Evolutionary conservation across 1,140 invertebrate genomes (phyloP).

Genomic region (Ganaspis sp.): DNA sequence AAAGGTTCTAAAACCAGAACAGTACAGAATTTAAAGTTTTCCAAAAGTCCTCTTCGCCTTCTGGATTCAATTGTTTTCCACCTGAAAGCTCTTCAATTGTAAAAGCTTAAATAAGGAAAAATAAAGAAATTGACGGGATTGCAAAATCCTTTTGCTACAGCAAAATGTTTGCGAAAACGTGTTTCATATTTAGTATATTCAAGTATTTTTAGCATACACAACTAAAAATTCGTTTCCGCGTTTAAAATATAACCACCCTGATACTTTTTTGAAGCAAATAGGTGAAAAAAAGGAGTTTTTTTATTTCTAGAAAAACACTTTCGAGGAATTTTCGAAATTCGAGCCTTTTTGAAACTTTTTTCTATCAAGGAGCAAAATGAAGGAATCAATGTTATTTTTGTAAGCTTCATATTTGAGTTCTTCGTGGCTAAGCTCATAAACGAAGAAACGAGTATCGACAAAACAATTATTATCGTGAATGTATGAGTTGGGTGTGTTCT

Average conservation of each 20-base stretch:
- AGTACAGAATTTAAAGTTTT: neutral
- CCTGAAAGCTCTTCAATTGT: neutral
- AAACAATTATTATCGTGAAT: constrained; percentile 55
- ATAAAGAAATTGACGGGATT: neutral
- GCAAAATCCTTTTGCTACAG: neutral
- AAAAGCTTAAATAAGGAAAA: neutral
- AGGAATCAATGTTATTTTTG: neutral
- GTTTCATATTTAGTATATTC: too few species aligned
- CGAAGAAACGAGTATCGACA: constrained; percentile 47
- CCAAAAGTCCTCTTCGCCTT: neutral
- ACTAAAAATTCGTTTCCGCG: neutral
- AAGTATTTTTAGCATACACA: too few species aligned
- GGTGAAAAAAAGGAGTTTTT: neutral
- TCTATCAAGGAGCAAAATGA: too few species aligned
- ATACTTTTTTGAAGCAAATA: too few species aligned
- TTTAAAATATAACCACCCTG: neutral
- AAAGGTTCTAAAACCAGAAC: neutral
- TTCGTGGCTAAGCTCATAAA: constrained; percentile 39
- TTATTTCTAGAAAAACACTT: neutral
- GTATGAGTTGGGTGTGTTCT: constrained; percentile 32
- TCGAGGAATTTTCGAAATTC: neutral
- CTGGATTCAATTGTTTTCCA: neutral
- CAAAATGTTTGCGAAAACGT: neutral
- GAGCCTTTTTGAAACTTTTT: too few species aligned
- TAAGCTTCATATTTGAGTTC: neutral